Percentiles rank a stretch among this genome's conserved stretches.
These are phyloP conservation scores for Lipophrys pholis DNA, from an alignment of 2,113 vertebrate genomes.

Conservation along the genomic window DNA sequence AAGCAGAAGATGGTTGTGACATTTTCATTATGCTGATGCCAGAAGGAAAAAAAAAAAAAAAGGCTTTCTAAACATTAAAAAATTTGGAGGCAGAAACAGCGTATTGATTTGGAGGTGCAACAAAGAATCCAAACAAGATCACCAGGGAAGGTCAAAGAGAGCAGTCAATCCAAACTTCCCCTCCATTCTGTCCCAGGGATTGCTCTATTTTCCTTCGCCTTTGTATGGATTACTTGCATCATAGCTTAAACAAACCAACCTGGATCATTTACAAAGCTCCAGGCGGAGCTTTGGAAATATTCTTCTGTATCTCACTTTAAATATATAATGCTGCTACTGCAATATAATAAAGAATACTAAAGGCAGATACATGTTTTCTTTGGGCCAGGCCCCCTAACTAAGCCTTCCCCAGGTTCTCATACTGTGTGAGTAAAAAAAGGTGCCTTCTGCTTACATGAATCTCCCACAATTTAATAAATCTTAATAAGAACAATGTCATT, in stretches of 20 bases:
- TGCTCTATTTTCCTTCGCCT: background rate
- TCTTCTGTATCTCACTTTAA: background rate
- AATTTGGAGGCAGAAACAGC: constrained; percentile 37
- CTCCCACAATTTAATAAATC: no score
- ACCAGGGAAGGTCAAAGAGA: constrained; percentile 36
- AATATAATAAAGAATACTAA: background rate
- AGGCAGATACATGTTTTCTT: background rate
- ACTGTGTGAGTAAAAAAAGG: no score
- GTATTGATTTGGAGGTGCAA: constrained; percentile 50
- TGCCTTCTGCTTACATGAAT: background rate
- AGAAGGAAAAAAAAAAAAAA: constrained; percentile 25
- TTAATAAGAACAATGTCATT: no score
- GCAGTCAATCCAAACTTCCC: background rate
- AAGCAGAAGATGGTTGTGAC: constrained; percentile 18
- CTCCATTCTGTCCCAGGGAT: background rate
- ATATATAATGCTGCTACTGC: background rate
- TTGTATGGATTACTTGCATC: constrained; percentile 3
- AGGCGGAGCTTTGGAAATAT: background rate
- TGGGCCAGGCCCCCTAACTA: background rate
- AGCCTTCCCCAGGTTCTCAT: background rate
- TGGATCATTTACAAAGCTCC: background rate
- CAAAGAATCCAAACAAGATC: constrained; percentile 43
- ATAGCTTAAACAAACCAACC: background rate
- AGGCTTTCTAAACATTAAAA: constrained; percentile 51
- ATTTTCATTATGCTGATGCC: constrained; percentile 59